Evolutionary conservation across 2,113 vertebrate species (phyloP), one percentile per base, ranked within the genome.

Genomic region (Castor canadensis): DNA sequence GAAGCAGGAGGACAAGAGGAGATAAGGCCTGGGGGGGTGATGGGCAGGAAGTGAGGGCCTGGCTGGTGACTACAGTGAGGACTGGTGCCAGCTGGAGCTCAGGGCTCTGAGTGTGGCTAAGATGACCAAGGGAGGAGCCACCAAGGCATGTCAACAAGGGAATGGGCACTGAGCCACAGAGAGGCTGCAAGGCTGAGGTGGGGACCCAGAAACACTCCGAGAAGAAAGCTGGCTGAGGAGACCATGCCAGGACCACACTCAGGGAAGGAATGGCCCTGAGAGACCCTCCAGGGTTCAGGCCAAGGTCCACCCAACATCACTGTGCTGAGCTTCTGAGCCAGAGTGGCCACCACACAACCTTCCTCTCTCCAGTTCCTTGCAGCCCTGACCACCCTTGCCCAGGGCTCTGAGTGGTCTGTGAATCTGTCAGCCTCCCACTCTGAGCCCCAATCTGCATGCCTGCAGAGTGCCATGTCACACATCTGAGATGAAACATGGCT

Each of bases 361-460:
- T 60, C 16, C 11, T 5, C 40, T 40, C 43, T 32, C 69, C 38
- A 47, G 52, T 47, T 9, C n/a, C 17, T 47, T 52, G 71, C 17
- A 47, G 28, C 4, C 32, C 32, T 64, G 43, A 30, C 22, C 47
- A n/a, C 28, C 16, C 52, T 35, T 4, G 9, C 58, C 32, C 30
- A 15, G 45, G 80, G n/a, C 24, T 72, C 69, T 16, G 5, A 12
- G 75, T n/a, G 47, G 58, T 54, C 32, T 40, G 10, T 10, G 69
- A 43, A 38, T 24, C 81, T 32, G 24, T 22, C 22, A 17, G 30
- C 6, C 3, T 49, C 87, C 67, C 10, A 56, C 8, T 43, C 12
- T n/a, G 11, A 22, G 32, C 11, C 13, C n/a, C 1, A 0, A 9
- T 0, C 22, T 12, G 20, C 45, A 62, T 7, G 15, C 26, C 24